Evolutionary conservation across 2,888 invertebrate species (phyloP).

Genomic region (Pseudeuparius sepicola): DNA sequence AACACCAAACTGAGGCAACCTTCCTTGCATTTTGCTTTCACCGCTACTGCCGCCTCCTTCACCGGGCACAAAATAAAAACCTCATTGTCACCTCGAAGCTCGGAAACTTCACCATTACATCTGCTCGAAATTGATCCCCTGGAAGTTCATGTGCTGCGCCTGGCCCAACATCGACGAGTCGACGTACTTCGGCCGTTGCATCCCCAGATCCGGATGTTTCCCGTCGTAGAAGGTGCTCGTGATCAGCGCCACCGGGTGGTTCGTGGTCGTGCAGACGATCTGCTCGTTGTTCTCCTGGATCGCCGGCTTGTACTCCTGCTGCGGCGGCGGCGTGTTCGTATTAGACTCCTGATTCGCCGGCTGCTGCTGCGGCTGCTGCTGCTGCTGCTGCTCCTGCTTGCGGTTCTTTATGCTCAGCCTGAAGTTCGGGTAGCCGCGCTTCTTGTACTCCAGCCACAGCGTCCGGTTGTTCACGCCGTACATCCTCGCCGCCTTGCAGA

Average conservation of each 20-base stretch:
- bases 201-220: constrained; percentile 58
- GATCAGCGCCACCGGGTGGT: constrained; percentile 54
- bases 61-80: no score
- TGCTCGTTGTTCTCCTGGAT: constrained; percentile 23
- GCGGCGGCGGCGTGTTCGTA: constrained; percentile 20
- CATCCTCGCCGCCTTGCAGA: constrained; percentile 75
- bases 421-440: constrained; percentile 72
- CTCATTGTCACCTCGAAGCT: no score
- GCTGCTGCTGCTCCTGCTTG: constrained; percentile 50
- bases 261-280: constrained; percentile 20
- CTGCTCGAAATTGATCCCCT: constrained; percentile 67
- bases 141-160: constrained; percentile 54
- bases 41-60: no score
- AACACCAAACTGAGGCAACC: no score
- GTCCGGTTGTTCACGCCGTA: constrained; percentile 80
- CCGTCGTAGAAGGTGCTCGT: constrained; percentile 56
- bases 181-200: constrained; percentile 37
- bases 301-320: constrained; percentile 5
- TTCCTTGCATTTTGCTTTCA: no score
- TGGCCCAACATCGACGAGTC: constrained; percentile 29
- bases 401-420: constrained; percentile 68
- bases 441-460: constrained; percentile 76
- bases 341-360: constrained; percentile 30
- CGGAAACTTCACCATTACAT: constrained; percentile 47
- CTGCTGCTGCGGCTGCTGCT: constrained; percentile 36